A percentile compares a stretch with the other conserved stretches of the same genome.
phyloP scores from a whole-genome alignment of 2,888 invertebrate genomes.

The Orchestes rusci region DNA sequence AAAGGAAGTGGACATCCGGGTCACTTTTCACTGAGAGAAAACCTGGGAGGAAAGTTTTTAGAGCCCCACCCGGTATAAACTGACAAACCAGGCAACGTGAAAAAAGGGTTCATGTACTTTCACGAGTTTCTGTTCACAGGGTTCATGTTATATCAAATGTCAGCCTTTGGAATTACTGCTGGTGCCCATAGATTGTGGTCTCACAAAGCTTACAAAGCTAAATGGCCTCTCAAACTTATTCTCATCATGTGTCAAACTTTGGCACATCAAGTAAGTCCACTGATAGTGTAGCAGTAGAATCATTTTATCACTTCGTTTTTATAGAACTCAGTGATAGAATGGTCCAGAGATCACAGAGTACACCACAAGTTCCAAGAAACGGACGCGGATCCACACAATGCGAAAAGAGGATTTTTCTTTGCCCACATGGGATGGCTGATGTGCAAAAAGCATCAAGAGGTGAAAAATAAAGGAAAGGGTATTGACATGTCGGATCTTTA shows the following conservation, averaged over 20 bases:
- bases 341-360: constrained; percentile 75
- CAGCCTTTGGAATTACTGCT: constrained; percentile 91
- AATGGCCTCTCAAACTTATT: constrained; percentile 75
- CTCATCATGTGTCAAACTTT: constrained; percentile 78
- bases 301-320: constrained; percentile 8
- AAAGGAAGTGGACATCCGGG: too few relatives aligned
- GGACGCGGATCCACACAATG: constrained; percentile 90
- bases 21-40: too few relatives aligned
- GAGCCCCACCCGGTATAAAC: too few relatives aligned
- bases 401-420: constrained; percentile 90
- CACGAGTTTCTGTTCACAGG: constrained; percentile 58
- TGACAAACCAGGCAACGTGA: background rate
- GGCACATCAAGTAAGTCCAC: constrained; percentile 66
- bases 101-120: too few relatives aligned
- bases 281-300: background rate
- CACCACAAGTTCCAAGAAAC: constrained; percentile 94
- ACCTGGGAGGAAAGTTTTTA: too few relatives aligned
- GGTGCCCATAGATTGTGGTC: constrained; percentile 96
- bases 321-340: constrained; percentile 68
- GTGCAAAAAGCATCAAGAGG: constrained; percentile 83
- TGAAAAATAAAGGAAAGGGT: constrained; percentile 76
- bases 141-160: constrained; percentile 62
- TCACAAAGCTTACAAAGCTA: constrained; percentile 93
- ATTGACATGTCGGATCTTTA: constrained; percentile 80
- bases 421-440: constrained; percentile 93